Percentiles rank a stretch among this genome's conserved stretches.
These are phyloP conservation scores for Cyclargus thomasi DNA, from an alignment of 1,140 invertebrate genomes.

Conservation along the genomic window DNA sequence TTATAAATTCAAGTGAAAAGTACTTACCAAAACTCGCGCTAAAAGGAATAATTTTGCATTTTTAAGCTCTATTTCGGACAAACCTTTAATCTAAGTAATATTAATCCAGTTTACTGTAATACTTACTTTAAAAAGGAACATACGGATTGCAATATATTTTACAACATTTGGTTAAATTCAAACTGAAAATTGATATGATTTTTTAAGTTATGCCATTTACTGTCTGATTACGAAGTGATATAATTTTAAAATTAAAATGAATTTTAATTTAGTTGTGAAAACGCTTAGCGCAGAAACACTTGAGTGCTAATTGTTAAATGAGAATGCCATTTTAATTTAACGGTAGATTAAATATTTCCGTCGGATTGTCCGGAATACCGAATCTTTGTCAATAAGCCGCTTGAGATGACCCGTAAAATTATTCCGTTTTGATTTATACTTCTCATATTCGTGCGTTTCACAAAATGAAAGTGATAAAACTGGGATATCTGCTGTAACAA, in stretches of 20 bases:
- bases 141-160: no score
- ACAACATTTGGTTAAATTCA: no score
- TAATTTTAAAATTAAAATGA: no score
- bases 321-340: background rate
- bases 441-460: conserved; percentile 25
- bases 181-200: no score
- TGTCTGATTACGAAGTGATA: no score
- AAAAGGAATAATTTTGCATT: background rate
- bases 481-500: conserved; percentile 24
- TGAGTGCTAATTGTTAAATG: background rate
- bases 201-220: no score
- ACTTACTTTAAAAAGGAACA: no score
- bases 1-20: no score
- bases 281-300: background rate
- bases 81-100: background rate
- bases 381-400: conserved; percentile 12
- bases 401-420: conserved; percentile 12
- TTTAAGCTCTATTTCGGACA: background rate
- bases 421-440: conserved; percentile 17
- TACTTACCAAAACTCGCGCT: background rate
- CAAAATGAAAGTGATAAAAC: conserved; percentile 32
- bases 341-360: background rate
- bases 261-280: no score
- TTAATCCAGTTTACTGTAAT: background rate
- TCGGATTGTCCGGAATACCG: background rate